Base-by-base conservation (phyloP, 2,797 vertebrate genomes). In the Apogon hyalosoma region DNA sequence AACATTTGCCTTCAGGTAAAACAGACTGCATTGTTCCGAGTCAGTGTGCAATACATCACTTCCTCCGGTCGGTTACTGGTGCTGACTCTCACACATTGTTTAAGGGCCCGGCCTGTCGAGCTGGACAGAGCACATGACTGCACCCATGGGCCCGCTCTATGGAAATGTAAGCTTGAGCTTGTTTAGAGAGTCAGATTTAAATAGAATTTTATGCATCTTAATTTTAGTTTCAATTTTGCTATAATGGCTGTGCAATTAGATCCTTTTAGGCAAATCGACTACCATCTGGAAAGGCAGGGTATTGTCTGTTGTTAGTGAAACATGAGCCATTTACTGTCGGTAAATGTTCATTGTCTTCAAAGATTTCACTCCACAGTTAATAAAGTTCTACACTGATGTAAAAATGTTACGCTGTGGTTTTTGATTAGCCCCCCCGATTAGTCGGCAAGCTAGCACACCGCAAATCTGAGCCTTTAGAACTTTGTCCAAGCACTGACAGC, bases 41-140 rank as follows among this genome's bases (percentile, higher is more conserved):
- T 62, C 77, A 83, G 75, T 70, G 85, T 84, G 80, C 89, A 86
- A 90, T 91, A 86, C 90, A 93, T 92, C 90, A 90, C 81, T 79
- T 88, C 80, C 81, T 88, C 58, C 38, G 62, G 60, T 84, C 61
- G 85, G 80, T 81, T 85, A 70, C 87, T 88, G 83, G 83, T 75
- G 81, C 85, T 76, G 86, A 89, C 88, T 87, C 82, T 77, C 84
- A 82, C 78, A 78, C 84, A 88, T 91, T 91, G 87, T 92, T 86
- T 87, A 73, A 36, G 59, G 71, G 45, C 69, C 59, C 60, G 45
- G 77, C 74, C 86, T 83, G 87, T 84, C 86, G 19, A 66, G 65
- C 75, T 62, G 75, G 71, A 83, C 84, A 83, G 83, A 83, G 77
- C 73, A 72, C 75, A 85, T 65, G 74, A 87, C 62, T 68, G 77